These are phyloP conservation scores for Agonopterix heracliana DNA, from an alignment of 2,888 invertebrate genomes.

Conservation along the genomic window DNA sequence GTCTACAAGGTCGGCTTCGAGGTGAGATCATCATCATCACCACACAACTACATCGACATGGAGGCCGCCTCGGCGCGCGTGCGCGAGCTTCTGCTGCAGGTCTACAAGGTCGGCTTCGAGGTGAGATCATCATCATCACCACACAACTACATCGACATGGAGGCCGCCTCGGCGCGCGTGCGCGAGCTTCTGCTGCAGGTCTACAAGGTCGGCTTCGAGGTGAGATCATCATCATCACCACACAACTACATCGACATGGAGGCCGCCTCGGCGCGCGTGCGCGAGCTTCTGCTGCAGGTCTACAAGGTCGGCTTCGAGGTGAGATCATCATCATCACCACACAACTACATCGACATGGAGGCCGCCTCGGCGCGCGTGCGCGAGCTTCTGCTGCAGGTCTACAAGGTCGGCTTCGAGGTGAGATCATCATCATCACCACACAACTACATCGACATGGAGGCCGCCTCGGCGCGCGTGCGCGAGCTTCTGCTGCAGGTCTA, in stretches of 20 bases:
- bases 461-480: constrained; percentile 31
- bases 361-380: constrained; percentile 32
- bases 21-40: constrained; percentile 45
- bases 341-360: constrained; percentile 9
- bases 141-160: constrained; percentile 9
- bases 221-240: constrained; percentile 27
- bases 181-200: constrained; percentile 83
- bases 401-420: constrained; percentile 93
- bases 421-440: constrained; percentile 9
- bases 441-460: constrained; percentile 9
- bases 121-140: constrained; percentile 38
- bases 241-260: constrained; percentile 9
- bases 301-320: constrained; percentile 94
- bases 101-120: constrained; percentile 94
- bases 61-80: constrained; percentile 27
- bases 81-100: constrained; percentile 81
- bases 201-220: constrained; percentile 93
- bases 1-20: constrained; percentile 95
- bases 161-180: constrained; percentile 27
- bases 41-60: constrained; percentile 9
- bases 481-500: constrained; percentile 86
- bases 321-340: constrained; percentile 11
- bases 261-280: constrained; percentile 27
- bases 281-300: constrained; percentile 83
- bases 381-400: constrained; percentile 85